Conservation (phyloP, 2,797 vertebrate species). For the Pitangus sulphuratus region DNA sequence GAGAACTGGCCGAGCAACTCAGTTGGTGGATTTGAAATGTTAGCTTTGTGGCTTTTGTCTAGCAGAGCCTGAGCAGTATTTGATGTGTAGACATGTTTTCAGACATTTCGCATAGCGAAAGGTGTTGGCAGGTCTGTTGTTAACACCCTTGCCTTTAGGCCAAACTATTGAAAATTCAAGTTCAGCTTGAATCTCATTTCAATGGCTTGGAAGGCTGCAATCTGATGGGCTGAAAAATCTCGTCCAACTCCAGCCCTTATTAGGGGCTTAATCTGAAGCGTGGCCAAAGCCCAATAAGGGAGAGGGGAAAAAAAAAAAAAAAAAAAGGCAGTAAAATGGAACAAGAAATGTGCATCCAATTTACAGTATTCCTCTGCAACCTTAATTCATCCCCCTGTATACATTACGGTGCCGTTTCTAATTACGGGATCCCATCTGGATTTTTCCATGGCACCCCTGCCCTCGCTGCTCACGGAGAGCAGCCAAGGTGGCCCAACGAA, state of each 20-base stretch:
- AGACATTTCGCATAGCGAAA: constrained; percentile 40
- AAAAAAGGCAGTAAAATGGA: constrained; percentile 38
- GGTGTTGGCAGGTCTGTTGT: constrained; percentile 67
- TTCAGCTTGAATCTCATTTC: constrained; percentile 59
- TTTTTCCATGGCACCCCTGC: neutral
- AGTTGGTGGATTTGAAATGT: neutral
- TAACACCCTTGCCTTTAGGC: constrained; percentile 64
- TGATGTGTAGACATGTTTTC: constrained; percentile 48
- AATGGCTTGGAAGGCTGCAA: constrained; percentile 51
- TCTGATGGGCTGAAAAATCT: constrained; percentile 55
- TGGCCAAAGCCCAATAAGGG: constrained; percentile 51
- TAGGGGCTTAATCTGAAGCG: constrained; percentile 58
- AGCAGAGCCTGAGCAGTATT: neutral
- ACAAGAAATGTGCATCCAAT: constrained; percentile 64
- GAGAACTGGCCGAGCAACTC: neutral
- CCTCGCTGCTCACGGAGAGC: neutral
- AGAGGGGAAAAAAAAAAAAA: neutral
- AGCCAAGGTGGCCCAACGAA: neutral
- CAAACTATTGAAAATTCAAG: constrained; percentile 67
- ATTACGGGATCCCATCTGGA: accelerated
- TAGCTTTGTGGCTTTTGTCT: constrained; percentile 62
- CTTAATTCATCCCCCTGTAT: constrained; percentile 22
- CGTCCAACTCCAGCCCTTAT: constrained; percentile 58
- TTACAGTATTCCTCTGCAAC: constrained; percentile 50
- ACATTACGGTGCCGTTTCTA: neutral